Evolutionary conservation across 2,797 vertebrate genomes (phyloP).

Genomic region (Triplophysa bombifrons): DNA sequence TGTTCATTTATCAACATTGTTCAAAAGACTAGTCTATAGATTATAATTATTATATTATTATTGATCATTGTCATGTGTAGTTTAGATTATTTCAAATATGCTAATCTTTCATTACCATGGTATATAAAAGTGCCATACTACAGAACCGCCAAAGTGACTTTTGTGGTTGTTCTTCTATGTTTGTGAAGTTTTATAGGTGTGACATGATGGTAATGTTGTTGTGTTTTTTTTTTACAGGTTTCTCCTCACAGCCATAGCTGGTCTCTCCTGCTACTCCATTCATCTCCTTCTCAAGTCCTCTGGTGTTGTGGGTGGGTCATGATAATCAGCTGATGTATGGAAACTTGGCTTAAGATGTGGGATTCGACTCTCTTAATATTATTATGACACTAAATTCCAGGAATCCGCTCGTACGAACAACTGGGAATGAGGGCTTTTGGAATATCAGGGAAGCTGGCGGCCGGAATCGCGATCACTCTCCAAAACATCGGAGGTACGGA

Average conservation of each 20-base stretch:
- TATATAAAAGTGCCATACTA: too few species aligned
- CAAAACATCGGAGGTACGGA: conserved; percentile 94
- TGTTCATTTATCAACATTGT: too few species aligned
- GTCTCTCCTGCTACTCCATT: conserved; percentile 93
- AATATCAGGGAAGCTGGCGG: conserved; percentile 90
- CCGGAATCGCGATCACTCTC: conserved; percentile 90
- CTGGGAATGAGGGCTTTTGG: conserved; percentile 92
- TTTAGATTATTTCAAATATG: too few species aligned
- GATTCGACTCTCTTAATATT: conserved; percentile 25
- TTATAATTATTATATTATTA: too few species aligned
- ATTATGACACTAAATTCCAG: conserved; percentile 67
- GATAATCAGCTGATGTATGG: not conserved
- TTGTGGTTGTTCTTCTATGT: not conserved
- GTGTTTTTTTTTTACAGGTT: conserved; percentile 77
- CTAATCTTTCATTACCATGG: too few species aligned
- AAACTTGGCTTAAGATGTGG: conserved; percentile 19
- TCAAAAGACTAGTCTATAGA: too few species aligned
- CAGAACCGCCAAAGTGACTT: not conserved
- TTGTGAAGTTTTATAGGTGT: not conserved
- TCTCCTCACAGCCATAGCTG: conserved; percentile 88
- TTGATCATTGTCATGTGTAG: too few species aligned
- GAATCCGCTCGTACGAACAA: conserved; percentile 94
- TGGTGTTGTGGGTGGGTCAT: conserved; percentile 89
- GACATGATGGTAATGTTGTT: not conserved
- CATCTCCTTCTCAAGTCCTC: conserved; percentile 94